Conservation (phyloP, 1,140 invertebrate species). For the Papilio aristodemus region DNA sequence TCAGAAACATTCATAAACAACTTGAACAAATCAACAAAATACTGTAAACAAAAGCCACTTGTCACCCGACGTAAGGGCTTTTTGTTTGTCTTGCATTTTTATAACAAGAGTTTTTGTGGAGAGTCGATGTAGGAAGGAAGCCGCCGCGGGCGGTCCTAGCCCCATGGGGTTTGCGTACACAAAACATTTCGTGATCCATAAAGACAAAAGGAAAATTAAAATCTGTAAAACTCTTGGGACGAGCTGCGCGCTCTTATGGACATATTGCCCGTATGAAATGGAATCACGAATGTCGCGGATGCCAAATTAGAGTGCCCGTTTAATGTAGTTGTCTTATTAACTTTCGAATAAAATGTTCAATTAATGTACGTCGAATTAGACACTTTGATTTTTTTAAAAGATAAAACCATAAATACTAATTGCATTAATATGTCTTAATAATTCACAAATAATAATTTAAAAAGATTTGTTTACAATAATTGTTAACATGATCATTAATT, state of each 20-base stretch:
- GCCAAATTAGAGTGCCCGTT: not conserved
- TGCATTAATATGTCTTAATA: no score
- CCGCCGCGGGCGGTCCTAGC: slow-evolving; percentile 66
- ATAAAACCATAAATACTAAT: no score
- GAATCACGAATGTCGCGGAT: slow-evolving; percentile 32
- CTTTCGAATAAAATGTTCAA: not conserved
- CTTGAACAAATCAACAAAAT: slow-evolving; percentile 71
- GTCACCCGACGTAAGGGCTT: slow-evolving; percentile 70
- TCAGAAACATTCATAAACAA: slow-evolving; percentile 63
- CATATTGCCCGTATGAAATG: slow-evolving; percentile 40
- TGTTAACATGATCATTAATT: no score
- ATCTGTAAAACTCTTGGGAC: slow-evolving; percentile 65
- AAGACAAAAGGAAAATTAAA: slow-evolving; percentile 78
- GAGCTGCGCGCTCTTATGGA: slow-evolving; percentile 39
- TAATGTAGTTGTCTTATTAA: not conserved
- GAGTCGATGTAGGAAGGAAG: slow-evolving; percentile 75
- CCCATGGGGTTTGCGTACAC: slow-evolving; percentile 66
- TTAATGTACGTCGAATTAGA: not conserved
- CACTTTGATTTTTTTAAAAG: no score
- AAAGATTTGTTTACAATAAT: no score
- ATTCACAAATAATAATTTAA: no score
- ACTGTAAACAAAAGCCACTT: slow-evolving; percentile 76
- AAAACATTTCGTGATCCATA: slow-evolving; percentile 78
- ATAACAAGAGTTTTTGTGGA: slow-evolving; percentile 72
- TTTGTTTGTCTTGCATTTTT: slow-evolving; percentile 72